Conservation (phyloP, 2,888 invertebrate genomes). For the Amphipoea oculea region DNA sequence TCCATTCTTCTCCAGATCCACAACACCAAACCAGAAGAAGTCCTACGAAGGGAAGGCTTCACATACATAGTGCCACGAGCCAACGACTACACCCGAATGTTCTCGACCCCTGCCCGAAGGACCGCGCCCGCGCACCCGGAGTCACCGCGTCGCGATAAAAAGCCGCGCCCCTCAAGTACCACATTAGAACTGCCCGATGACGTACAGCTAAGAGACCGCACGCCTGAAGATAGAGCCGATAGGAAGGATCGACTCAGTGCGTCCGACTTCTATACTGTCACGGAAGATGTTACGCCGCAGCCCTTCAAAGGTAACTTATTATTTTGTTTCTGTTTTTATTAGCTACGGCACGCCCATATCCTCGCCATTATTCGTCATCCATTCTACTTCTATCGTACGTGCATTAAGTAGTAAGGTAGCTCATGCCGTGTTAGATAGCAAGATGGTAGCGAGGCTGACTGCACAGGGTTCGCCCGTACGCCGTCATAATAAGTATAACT, state of each 20-base stretch:
- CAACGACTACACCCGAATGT: constrained; percentile 89
- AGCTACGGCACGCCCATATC: background rate
- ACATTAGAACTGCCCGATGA: constrained; percentile 66
- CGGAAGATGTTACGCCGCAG: constrained; percentile 87
- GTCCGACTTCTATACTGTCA: constrained; percentile 87
- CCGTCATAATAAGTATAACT: background rate
- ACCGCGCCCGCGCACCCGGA: constrained; percentile 85
- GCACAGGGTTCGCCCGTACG: background rate
- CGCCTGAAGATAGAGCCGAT: constrained; percentile 63
- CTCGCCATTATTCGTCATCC: background rate
- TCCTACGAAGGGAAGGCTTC: constrained; percentile 84
- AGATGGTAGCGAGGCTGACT: background rate
- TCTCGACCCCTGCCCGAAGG: constrained; percentile 85
- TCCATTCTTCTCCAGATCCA: constrained; percentile 57
- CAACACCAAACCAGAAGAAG: constrained; percentile 81
- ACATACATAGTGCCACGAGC: constrained; percentile 92
- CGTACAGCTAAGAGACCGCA: constrained; percentile 79
- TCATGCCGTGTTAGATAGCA: background rate
- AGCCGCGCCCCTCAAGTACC: constrained; percentile 78
- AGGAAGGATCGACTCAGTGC: constrained; percentile 82
- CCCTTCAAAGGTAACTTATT: constrained; percentile 86
- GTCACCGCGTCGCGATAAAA: constrained; percentile 86
- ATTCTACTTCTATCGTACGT: background rate
- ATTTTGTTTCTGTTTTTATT: background rate
- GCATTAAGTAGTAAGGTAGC: background rate